A percentile compares a stretch with the other conserved stretches of the same genome.
These are phyloP conservation scores for Vireo altiloquus DNA, from an alignment of 2,113 vertebrate genomes.

Conservation along the genomic window DNA sequence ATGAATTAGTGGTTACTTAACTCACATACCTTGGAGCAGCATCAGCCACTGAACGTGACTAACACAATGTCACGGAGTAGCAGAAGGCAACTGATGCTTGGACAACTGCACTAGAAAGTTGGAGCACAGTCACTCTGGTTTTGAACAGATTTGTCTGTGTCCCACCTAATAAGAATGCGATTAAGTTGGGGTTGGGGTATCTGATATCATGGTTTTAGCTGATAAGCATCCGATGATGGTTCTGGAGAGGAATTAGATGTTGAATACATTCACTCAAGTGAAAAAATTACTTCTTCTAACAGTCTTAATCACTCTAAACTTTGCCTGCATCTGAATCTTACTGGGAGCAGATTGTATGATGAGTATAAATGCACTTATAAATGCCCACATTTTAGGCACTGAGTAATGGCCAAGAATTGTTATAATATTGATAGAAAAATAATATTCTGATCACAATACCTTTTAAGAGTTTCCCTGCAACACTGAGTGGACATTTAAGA, in stretches of 20 bases:
- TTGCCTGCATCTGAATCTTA: neutral
- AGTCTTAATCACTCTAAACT: neutral
- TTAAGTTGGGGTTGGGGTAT: neutral
- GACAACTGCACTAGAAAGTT: neutral
- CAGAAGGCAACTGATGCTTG: neutral
- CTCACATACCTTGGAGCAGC: neutral
- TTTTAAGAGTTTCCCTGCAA: neutral
- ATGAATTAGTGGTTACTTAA: conserved; percentile 6
- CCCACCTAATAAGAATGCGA: neutral
- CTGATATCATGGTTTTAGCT: neutral
- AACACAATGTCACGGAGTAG: neutral
- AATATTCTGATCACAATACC: neutral
- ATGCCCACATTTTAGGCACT: neutral
- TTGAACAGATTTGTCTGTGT: neutral
- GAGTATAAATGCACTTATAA: neutral
- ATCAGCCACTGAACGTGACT: neutral
- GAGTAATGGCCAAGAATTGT: neutral
- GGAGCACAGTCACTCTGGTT: neutral
- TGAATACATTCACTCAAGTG: neutral
- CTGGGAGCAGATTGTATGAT: neutral
- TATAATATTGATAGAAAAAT: neutral
- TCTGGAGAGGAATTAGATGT: neutral
- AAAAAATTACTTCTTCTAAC: neutral
- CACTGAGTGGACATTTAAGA: neutral
- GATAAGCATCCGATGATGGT: neutral